A percentile compares a stretch with the other conserved stretches of the same genome.
These are phyloP conservation scores for Boulengeromyrus knoepffleri DNA, from an alignment of 2,113 vertebrate genomes.

Conservation along the genomic window DNA sequence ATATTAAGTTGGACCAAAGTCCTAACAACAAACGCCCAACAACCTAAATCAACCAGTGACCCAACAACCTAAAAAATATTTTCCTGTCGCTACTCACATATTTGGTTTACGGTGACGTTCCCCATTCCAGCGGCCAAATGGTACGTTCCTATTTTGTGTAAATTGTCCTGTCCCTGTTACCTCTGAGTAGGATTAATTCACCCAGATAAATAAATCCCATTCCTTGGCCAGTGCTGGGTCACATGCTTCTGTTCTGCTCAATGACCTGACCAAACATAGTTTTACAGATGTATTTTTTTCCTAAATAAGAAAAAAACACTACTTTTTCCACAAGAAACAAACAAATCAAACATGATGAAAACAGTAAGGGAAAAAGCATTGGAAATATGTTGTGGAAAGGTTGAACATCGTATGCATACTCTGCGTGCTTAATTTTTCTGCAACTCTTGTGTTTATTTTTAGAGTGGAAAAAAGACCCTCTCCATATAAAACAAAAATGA, in stretches of 20 bases:
- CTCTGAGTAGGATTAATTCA: not conserved
- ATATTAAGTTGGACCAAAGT: not conserved
- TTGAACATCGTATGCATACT: not conserved
- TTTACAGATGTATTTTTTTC: not conserved
- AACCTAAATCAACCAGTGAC: not conserved
- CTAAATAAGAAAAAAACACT: not conserved
- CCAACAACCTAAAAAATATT: not conserved
- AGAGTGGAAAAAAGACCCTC: not conserved
- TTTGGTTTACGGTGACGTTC: not conserved
- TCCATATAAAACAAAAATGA: not conserved
- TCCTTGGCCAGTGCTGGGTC: not conserved
- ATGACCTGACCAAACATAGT: not conserved
- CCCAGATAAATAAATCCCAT: not conserved
- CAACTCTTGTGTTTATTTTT: not conserved
- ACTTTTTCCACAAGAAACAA: not conserved
- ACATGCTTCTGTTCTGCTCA: not conserved
- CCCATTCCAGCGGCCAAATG: not conserved
- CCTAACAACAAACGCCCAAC: not conserved
- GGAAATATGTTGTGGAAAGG: not conserved
- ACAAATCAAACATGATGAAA: slow-evolving; percentile 8
- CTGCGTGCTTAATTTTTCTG: not conserved
- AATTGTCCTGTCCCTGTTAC: not conserved
- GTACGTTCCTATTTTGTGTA: not conserved
- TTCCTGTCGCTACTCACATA: not conserved
- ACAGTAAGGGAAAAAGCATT: not conserved